Conservation (phyloP, 2,113 vertebrate genomes). For the Microcebus griseorufus region DNA sequence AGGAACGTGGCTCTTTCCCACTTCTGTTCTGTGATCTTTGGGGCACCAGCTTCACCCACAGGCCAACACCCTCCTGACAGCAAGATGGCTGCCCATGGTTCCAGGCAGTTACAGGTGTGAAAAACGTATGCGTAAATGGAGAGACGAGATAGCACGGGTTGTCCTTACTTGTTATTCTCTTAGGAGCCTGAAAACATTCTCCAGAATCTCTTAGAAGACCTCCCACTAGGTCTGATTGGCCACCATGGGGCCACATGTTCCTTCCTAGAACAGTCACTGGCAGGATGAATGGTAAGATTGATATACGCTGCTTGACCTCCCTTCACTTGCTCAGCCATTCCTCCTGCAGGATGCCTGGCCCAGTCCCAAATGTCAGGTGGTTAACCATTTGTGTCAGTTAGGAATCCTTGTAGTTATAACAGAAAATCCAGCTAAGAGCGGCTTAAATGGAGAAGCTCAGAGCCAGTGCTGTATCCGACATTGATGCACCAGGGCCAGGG, state of each 20-base stretch:
- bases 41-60: not conserved
- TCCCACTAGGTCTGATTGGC: not conserved
- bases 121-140: not conserved
- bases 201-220: not conserved
- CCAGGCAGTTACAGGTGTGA: not conserved
- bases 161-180: not conserved
- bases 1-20: not conserved
- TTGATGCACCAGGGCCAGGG: fast-evolving
- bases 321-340: not conserved
- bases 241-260: not conserved
- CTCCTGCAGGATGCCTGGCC: not conserved
- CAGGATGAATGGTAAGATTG: not conserved
- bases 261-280: not conserved
- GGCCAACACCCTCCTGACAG: not conserved
- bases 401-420: not conserved
- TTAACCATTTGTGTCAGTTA: not conserved
- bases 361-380: not conserved
- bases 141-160: not conserved
- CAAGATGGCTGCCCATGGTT: not conserved
- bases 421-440: not conserved
- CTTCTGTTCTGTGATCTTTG: not conserved
- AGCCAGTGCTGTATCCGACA: not conserved
- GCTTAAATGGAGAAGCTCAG: not conserved
- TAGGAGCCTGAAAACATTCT: not conserved
- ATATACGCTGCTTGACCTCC: not conserved